Evolutionary conservation across 2,797 vertebrate species (phyloP).

Genomic region (Antennarius maculatus): DNA sequence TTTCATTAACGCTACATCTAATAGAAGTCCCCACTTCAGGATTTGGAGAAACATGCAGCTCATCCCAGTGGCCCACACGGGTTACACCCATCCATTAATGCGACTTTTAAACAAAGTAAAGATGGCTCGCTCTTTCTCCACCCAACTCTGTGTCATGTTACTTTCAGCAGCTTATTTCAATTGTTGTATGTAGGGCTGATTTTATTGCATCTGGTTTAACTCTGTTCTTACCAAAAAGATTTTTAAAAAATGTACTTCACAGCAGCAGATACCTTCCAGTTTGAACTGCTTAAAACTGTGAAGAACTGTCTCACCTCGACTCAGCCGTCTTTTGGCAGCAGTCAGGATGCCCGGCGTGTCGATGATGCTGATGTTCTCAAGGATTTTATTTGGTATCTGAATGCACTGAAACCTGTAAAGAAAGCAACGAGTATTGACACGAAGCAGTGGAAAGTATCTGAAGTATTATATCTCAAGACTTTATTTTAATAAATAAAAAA

Average conservation of each 20-base stretch:
- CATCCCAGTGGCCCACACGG: conserved; percentile 54
- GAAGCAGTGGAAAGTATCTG: neutral
- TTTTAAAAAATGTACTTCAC: conserved; percentile 7
- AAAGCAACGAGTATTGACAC: neutral
- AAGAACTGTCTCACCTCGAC: conserved; percentile 78
- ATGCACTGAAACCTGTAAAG: conserved; percentile 86
- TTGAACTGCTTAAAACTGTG: conserved; percentile 1
- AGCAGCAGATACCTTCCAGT: neutral
- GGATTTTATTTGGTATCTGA: conserved; percentile 85
- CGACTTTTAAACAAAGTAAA: conserved; percentile 51
- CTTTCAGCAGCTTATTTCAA: conserved; percentile 43
- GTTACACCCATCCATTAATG: conserved; percentile 69
- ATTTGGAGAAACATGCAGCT: conserved; percentile 40
- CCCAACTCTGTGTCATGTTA: conserved; percentile 33
- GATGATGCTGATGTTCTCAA: conserved; percentile 90
- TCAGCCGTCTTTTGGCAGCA: conserved; percentile 84
- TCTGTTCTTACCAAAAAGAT: neutral
- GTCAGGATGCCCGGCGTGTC: conserved; percentile 88
- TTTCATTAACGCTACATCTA: conserved; percentile 62
- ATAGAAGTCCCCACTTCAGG: conserved; percentile 38
- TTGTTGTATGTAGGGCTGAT: conserved; percentile 15
- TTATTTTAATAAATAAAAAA: neutral
- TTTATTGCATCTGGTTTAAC: conserved; percentile 3
- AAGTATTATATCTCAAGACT: no score
- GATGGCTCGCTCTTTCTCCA: conserved; percentile 34